These are phyloP conservation scores for Drosophila lacicola DNA, from an alignment of 2,888 invertebrate genomes.

Conservation along the genomic window DNA sequence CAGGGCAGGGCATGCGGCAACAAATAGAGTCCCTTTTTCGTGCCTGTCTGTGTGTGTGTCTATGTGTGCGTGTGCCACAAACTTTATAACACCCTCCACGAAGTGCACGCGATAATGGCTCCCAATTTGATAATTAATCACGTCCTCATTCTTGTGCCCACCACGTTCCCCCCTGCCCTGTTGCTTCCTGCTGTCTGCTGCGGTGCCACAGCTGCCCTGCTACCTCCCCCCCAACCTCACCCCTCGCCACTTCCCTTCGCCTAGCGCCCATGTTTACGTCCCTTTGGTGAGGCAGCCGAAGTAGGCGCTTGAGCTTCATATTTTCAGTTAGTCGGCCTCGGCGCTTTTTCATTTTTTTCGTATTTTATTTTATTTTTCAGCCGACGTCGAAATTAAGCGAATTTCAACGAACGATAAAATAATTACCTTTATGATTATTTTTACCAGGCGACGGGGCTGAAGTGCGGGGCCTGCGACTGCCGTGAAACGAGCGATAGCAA, in stretches of 20 bases:
- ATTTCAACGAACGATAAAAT: slow-evolving; percentile 74
- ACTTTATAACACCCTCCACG: slow-evolving; percentile 67
- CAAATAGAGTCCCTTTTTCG: slow-evolving; percentile 4
- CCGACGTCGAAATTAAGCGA: slow-evolving; percentile 66
- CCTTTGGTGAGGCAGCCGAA: slow-evolving; percentile 4
- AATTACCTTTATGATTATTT: slow-evolving; percentile 78
- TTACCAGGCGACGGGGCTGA: slow-evolving; percentile 23
- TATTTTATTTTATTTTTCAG: slow-evolving; percentile 25
- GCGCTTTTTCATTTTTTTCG: slow-evolving; percentile 13
- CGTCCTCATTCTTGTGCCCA: slow-evolving; percentile 59
- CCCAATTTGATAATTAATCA: slow-evolving; percentile 81
- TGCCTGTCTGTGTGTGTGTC: slow-evolving; percentile 17
- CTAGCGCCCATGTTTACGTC: not conserved
- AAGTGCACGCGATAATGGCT: slow-evolving; percentile 72
- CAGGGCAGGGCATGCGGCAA: slow-evolving; percentile 9
- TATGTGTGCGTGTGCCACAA: slow-evolving; percentile 57
- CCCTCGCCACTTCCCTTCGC: not conserved
- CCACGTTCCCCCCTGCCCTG: slow-evolving; percentile 30
- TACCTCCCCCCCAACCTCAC: not conserved
- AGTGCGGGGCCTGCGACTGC: not conserved
- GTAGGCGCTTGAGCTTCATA: slow-evolving; percentile 49
- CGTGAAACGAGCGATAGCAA: slow-evolving; percentile 19
- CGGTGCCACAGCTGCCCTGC: slow-evolving; percentile 45
- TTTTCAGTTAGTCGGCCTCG: slow-evolving; percentile 62
- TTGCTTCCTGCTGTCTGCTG: slow-evolving; percentile 15